Evolutionary conservation across 1,140 invertebrate species (phyloP).

Genomic region (Campodea augens): DNA sequence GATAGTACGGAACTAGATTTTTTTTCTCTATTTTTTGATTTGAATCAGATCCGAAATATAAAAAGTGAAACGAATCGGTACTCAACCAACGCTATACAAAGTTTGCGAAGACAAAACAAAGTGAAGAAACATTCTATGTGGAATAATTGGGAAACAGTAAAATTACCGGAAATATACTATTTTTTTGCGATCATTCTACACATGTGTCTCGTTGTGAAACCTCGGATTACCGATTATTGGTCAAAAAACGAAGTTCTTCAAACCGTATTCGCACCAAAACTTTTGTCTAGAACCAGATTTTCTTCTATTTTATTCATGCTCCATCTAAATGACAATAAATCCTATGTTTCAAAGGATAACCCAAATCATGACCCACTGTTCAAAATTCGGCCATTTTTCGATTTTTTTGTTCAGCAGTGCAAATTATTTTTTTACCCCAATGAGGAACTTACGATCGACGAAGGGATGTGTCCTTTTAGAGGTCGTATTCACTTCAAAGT

Average conservation of each 20-base stretch:
- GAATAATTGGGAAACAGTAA: neutral
- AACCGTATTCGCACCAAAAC: neutral
- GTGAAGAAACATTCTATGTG: neutral
- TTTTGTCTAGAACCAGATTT: neutral
- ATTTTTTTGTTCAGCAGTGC: neutral
- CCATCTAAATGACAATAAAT: neutral
- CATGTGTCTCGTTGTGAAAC: neutral
- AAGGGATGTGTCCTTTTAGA: neutral
- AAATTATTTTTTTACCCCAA: neutral
- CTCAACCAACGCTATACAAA: neutral
- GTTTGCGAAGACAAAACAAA: neutral
- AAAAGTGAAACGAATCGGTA: neutral
- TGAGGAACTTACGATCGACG: neutral
- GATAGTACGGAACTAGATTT: no score
- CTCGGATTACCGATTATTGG: neutral
- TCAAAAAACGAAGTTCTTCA: neutral
- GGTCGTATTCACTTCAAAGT: neutral
- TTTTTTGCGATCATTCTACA: neutral
- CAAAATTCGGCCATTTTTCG: neutral
- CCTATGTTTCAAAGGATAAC: neutral
- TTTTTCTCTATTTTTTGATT: no score
- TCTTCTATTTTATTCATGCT: neutral
- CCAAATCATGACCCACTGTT: neutral
- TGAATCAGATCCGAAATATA: no score
- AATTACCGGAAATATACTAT: neutral